A percentile compares a stretch with the other conserved stretches of the same genome.
phyloP scores from a whole-genome alignment of 1,140 invertebrate species.

The Nebria ingens region DNA sequence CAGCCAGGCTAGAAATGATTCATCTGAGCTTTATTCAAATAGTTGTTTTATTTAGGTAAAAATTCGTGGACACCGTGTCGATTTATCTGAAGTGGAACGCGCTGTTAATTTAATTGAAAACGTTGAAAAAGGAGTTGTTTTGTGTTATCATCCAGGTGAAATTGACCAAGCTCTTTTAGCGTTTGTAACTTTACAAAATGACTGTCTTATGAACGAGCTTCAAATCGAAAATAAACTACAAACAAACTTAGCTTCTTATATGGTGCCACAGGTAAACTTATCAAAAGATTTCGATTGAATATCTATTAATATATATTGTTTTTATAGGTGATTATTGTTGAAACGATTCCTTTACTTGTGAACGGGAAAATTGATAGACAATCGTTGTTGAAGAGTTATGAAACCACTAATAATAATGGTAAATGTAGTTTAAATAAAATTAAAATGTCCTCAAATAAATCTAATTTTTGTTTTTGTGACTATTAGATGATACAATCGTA shows the following conservation, averaged over 20 bases:
- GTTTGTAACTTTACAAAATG: conserved; percentile 49
- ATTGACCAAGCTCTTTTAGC: conserved; percentile 59
- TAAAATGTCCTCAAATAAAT: too few relatives aligned
- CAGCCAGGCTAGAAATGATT: too few relatives aligned
- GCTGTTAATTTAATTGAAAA: conserved; percentile 44
- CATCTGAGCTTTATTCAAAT: not conserved
- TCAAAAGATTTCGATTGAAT: conserved; percentile 63
- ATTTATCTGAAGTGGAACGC: conserved; percentile 71
- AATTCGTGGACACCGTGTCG: conserved; percentile 73
- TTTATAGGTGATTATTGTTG: too few relatives aligned
- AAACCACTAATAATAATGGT: too few relatives aligned
- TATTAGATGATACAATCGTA: conserved; percentile 38
- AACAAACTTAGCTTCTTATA: conserved; percentile 56
- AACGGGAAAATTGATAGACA: too few relatives aligned
- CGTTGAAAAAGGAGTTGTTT: conserved; percentile 55
- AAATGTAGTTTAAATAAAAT: too few relatives aligned
- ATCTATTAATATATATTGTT: too few relatives aligned
- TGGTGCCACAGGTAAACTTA: conserved; percentile 62
- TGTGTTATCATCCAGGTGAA: conserved; percentile 68
- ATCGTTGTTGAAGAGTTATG: too few relatives aligned
- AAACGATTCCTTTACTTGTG: too few relatives aligned
- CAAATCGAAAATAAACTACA: conserved; percentile 53
- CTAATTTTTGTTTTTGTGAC: too few relatives aligned
- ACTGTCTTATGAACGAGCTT: conserved; percentile 41
- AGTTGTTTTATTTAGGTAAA: conserved; percentile 36